Evolutionary conservation across 1,140 invertebrate species (phyloP).

Genomic region (Druon quercuslanigerum): DNA sequence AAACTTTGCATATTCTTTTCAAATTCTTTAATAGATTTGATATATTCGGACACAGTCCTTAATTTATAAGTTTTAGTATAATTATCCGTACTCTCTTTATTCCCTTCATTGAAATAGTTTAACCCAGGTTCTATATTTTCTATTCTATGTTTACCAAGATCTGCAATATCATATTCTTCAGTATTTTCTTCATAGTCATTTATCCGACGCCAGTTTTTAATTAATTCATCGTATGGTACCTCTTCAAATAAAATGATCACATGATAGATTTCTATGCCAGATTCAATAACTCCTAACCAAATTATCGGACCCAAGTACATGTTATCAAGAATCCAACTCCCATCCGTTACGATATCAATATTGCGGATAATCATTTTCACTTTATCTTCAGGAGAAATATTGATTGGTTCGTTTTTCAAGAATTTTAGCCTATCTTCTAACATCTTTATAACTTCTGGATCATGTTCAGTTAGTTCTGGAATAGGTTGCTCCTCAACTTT

Average conservation of each 20-base stretch:
- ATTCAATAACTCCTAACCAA: slow-evolving; percentile 69
- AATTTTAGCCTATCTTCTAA: too few relatives aligned
- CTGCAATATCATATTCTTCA: neutral
- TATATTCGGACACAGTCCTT: slow-evolving; percentile 1
- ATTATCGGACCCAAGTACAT: slow-evolving; percentile 73
- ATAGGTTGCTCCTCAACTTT: too few relatives aligned
- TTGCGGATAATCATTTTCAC: slow-evolving; percentile 66
- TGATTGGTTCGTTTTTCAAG: slow-evolving; percentile 56
- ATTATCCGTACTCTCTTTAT: too few relatives aligned
- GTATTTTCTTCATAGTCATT: neutral
- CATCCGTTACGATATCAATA: slow-evolving; percentile 66
- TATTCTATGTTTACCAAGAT: neutral
- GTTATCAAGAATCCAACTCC: slow-evolving; percentile 78
- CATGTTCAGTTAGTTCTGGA: too few relatives aligned
- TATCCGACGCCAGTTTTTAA: slow-evolving; percentile 43
- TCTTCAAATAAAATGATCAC: slow-evolving; percentile 75
- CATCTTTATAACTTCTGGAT: neutral
- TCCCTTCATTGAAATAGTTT: too few relatives aligned
- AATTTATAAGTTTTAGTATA: too few relatives aligned
- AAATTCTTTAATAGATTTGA: slow-evolving; percentile 37
- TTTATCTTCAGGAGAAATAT: neutral
- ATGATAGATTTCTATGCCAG: slow-evolving; percentile 75
- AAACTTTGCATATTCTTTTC: slow-evolving; percentile 38
- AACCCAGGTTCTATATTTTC: neutral
- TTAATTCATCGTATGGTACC: slow-evolving; percentile 47